These are phyloP conservation scores for Phrynosoma blainvillii DNA, from an alignment of 2,113 vertebrate species.

Conservation along the genomic window DNA sequence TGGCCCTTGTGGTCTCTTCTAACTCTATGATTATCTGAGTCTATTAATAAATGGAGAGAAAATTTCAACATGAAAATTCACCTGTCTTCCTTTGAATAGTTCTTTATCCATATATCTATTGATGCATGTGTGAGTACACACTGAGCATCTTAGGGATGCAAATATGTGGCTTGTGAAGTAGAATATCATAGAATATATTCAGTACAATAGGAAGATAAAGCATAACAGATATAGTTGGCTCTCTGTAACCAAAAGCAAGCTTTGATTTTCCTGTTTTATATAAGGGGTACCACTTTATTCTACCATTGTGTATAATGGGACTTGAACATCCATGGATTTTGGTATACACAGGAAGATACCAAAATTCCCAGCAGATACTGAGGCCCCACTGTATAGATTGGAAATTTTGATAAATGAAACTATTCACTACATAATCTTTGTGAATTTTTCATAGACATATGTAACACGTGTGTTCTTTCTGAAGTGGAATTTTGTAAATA, in stretches of 20 bases:
- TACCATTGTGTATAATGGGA: too few relatives aligned
- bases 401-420: too few relatives aligned
- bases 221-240: background rate
- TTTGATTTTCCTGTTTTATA: too few relatives aligned
- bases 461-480: background rate
- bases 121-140: background rate
- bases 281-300: too few relatives aligned
- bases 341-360: too few relatives aligned
- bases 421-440: background rate
- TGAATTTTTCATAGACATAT: background rate
- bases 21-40: too few relatives aligned
- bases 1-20: too few relatives aligned
- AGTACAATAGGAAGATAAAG: background rate
- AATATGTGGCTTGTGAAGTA: background rate
- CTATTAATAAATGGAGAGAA: background rate
- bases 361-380: too few relatives aligned
- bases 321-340: too few relatives aligned
- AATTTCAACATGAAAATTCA: background rate
- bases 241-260: too few relatives aligned
- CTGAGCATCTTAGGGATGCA: background rate
- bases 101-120: background rate
- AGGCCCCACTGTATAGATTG: too few relatives aligned
- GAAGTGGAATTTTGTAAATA: background rate
- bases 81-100: background rate
- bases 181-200: slow-evolving; percentile 5